phyloP scores from a whole-genome alignment of 2,888 invertebrate genomes.

The Siphonodentalium dalli region DNA sequence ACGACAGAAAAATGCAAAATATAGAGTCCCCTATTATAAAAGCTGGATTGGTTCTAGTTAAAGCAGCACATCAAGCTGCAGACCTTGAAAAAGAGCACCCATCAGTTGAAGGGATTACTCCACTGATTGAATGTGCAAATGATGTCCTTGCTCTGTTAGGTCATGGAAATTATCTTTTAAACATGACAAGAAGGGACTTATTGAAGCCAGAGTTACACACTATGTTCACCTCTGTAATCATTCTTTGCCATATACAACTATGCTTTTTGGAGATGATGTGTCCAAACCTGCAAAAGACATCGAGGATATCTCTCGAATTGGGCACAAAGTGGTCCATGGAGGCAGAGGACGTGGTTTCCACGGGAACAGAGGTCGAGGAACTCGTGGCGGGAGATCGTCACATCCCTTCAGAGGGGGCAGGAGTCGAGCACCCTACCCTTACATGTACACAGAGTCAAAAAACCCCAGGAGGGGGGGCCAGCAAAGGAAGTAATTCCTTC shows the following conservation, averaged over 20 bases:
- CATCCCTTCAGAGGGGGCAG: no score
- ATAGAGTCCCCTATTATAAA: conserved; percentile 16
- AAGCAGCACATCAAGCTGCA: no score
- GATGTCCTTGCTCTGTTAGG: conserved; percentile 18
- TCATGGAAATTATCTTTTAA: conserved; percentile 26
- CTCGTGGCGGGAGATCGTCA: neutral
- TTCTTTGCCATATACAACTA: conserved; percentile 7
- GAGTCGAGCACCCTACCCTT: no score
- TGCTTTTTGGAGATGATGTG: conserved; percentile 27
- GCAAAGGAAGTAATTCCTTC: no score
- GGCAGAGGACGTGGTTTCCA: neutral
- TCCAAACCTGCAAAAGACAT: conserved; percentile 25
- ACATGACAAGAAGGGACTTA: conserved; percentile 13
- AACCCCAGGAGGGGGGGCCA: neutral
- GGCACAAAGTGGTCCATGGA: conserved; percentile 4
- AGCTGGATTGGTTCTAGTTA: no score
- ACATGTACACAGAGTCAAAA: conserved; percentile 1
- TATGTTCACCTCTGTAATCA: conserved; percentile 16
- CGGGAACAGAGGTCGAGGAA: neutral
- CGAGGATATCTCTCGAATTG: conserved; percentile 21
- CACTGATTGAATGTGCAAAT: conserved; percentile 7
- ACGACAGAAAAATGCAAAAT: conserved; percentile 16
- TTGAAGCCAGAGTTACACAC: conserved; percentile 12
- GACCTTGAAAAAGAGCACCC: no score
- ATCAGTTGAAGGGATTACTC: no score